Evolutionary conservation across 2,888 invertebrate species (phyloP), one percentile per base, ranked within the genome.

Genomic region (Corbicula japonica): DNA sequence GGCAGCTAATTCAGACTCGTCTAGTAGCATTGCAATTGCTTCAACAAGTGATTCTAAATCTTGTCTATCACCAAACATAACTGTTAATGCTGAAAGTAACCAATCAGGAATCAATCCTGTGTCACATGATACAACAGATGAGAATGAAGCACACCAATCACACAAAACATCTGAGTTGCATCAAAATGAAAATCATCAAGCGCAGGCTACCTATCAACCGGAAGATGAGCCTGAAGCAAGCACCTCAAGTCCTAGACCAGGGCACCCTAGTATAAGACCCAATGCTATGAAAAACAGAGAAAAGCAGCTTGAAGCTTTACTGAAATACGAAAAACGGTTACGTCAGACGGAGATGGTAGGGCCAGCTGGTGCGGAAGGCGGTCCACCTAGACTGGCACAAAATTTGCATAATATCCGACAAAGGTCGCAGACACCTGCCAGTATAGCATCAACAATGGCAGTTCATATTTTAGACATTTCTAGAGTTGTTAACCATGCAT

Each of bases 391-490:
- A 35, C 52, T 63, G 28, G 48, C 65, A 41, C 66, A 66, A n/a
- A 71, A 65, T 28, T 56, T 54, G 28, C 48, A 58, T 56, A 78
- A 73, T n/a, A 63, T 35, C 46, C 68, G 48, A 60, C 60, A 56
- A 26, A 70, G 66, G 32, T 72, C 74, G 15, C 66, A 66, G 0
- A 35, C 26, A 18, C 4, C 5, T 41, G 44, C 26, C 46, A 72
- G 65, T 34, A 38, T 46, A 18, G 68, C 80, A 0, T 71, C 80
- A 0, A 96, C 96, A 28, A 95, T 98, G 91, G 96, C 96, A 28
- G 95, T 98, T 94, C 98, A 97, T 94, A 96, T 97, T 18, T 95
- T 98, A 87, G 98, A 98, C 94, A 96, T 98, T 85, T 95, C 96
- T 28, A 46, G 83, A 21, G 91, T 89, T n/a, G 72, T 92, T 46